Base-by-base conservation (phyloP, 2,888 invertebrate species). In the Coelogynopora nodosa region DNA sequence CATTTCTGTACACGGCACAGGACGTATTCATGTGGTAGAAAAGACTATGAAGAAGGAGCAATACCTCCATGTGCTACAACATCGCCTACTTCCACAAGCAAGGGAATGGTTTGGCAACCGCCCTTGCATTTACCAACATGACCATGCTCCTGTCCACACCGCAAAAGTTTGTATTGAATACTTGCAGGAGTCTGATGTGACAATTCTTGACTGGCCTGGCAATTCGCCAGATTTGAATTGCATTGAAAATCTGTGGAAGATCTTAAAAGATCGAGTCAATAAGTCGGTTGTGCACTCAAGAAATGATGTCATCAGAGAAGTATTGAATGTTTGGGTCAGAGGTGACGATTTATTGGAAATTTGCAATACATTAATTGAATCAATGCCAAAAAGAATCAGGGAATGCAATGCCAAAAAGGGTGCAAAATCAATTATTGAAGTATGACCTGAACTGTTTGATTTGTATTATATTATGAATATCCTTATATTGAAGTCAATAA, bases 201-300 rank as follows among this genome's bases (percentile, higher is more conserved):
- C 49, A 49, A 49, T 49, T 49, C 49, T 49, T 49, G 49, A 49
- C 49, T 49, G 49, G 49, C 18, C 49, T 49, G 49, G 49, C 5
- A 49, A 49, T 49, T 49, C 18, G 49, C 49, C 49, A 49, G 49
- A 49, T 49, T 49, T 0, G 30, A 80, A 81, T 88, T 88, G 82
- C 87, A 87, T 49, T 87, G 84, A 84, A 88, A 88, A 10, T 67
- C 87, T 27, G 5, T 92, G 67, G 49, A 80, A 91, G 74, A 91
- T 90, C 88, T 94, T 94, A 88, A 49, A 49, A 49, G 49, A 49
- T 49, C 18, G 49, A 49, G 49, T 49, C 49, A 49, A 49, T 49
- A 49, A 49, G 49, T 49, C 49, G 5, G 49, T n/a, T 5, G 49
- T 49, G 18, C 49, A 49, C 18, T 49, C 49, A 49, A 49, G 49